Conservation (phyloP, 2,888 invertebrate species). For the Candidula unifasciata region DNA sequence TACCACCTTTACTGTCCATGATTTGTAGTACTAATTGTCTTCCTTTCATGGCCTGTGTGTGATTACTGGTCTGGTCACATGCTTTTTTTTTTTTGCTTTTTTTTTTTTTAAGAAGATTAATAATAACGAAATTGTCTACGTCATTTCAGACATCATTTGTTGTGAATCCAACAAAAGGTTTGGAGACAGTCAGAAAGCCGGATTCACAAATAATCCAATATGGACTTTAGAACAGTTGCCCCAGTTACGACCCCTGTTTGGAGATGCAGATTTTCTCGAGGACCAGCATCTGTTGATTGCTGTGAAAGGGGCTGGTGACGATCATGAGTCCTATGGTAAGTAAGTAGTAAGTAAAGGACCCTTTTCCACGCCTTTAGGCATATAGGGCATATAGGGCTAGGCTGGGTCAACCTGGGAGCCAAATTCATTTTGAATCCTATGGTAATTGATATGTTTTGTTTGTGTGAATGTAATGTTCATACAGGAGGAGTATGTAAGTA, state of each 20-base stretch:
- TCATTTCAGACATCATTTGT: slow-evolving; percentile 62
- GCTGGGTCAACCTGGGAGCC: no score
- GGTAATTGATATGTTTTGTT: no score
- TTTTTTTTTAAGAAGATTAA: no score
- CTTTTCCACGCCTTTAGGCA: no score
- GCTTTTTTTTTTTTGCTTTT: neutral
- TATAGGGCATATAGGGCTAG: no score
- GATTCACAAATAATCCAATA: slow-evolving; percentile 65
- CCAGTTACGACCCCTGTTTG: slow-evolving; percentile 74
- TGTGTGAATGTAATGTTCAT: no score
- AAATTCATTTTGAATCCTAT: no score
- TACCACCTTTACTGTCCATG: no score
- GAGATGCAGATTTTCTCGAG: slow-evolving; percentile 74
- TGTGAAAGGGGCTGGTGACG: slow-evolving; percentile 72
- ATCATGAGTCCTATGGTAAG: slow-evolving; percentile 75
- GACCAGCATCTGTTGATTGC: slow-evolving; percentile 76
- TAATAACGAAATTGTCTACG: no score
- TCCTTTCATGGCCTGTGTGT: neutral
- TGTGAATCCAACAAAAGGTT: slow-evolving; percentile 68
- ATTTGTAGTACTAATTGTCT: neutral
- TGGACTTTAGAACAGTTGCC: slow-evolving; percentile 67
- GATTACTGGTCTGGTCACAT: neutral
- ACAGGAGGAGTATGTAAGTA: no score
- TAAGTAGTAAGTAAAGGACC: no score
- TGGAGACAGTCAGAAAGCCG: slow-evolving; percentile 62